Conservation (phyloP, 2,113 vertebrate genomes). For the Larimichthys polyactis region DNA sequence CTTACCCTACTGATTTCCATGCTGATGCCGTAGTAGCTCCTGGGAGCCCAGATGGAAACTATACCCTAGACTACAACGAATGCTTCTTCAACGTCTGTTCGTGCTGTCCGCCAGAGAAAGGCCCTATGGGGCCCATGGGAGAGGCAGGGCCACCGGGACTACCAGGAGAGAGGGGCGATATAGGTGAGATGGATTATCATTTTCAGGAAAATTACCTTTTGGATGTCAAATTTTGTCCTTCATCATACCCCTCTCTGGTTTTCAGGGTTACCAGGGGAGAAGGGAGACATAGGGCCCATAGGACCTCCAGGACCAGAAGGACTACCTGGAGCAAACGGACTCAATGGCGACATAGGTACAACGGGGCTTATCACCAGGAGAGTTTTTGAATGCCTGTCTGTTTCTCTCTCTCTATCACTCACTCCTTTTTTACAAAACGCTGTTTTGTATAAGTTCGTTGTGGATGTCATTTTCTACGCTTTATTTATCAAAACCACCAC, state of each 20-base stretch:
- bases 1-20: slow-evolving; percentile 75
- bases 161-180: slow-evolving; percentile 82
- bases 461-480: slow-evolving; percentile 48
- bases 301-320: slow-evolving; percentile 85
- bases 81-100: slow-evolving; percentile 95
- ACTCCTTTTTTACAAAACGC: slow-evolving; percentile 26
- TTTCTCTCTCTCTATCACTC: slow-evolving; percentile 21
- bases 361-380: slow-evolving; percentile 17
- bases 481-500: slow-evolving; percentile 54
- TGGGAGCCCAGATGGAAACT: slow-evolving; percentile 82
- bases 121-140: slow-evolving; percentile 85
- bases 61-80: slow-evolving; percentile 87
- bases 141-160: slow-evolving; percentile 83
- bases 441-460: slow-evolving; percentile 28
- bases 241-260: slow-evolving; percentile 24
- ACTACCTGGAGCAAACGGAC: slow-evolving; percentile 84
- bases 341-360: slow-evolving; percentile 90
- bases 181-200: slow-evolving; percentile 78
- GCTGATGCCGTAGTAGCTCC: slow-evolving; percentile 81
- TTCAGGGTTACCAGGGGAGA: slow-evolving; percentile 87
- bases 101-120: slow-evolving; percentile 87
- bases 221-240: neutral
- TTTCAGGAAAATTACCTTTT: neutral
- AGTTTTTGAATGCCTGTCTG: slow-evolving; percentile 28
- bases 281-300: slow-evolving; percentile 84